Evolutionary conservation across 1,140 invertebrate genomes (phyloP).

Genomic region (Diabrotica virgifera): DNA sequence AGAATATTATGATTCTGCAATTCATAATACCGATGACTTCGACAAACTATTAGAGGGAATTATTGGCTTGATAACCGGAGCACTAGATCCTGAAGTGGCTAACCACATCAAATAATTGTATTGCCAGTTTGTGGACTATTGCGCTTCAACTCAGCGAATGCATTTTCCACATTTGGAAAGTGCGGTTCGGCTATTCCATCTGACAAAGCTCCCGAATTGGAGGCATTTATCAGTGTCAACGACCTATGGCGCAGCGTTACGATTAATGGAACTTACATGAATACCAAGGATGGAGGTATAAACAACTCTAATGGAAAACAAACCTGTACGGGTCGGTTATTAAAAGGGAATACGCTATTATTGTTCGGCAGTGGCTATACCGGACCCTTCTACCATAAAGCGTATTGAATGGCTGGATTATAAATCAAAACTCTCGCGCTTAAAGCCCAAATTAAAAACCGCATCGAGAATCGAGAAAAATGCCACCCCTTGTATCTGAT

Average conservation of each 20-base stretch:
- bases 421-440: conserved; percentile 33
- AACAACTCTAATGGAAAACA: conserved; percentile 38
- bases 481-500: conserved; percentile 36
- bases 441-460: conserved; percentile 36
- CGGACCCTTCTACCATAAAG: conserved; percentile 23
- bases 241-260: conserved; percentile 29
- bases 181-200: conserved; percentile 7
- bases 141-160: neutral
- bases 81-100: neutral
- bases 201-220: conserved; percentile 8
- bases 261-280: conserved; percentile 43
- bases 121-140: conserved; percentile 3
- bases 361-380: conserved; percentile 26
- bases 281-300: conserved; percentile 38
- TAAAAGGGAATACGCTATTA: conserved; percentile 35
- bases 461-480: conserved; percentile 33
- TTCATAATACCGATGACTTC: too few relatives aligned
- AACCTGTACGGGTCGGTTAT: conserved; percentile 35
- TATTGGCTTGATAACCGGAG: too few relatives aligned
- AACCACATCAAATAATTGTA: neutral
- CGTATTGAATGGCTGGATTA: conserved; percentile 19
- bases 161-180: conserved; percentile 3
- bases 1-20: too few relatives aligned
- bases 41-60: too few relatives aligned
- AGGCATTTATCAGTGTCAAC: conserved; percentile 38